Evolutionary conservation across 2,888 invertebrate species (phyloP), one percentile per base, ranked within the genome.

Genomic region (Bugulina stolonifera): DNA sequence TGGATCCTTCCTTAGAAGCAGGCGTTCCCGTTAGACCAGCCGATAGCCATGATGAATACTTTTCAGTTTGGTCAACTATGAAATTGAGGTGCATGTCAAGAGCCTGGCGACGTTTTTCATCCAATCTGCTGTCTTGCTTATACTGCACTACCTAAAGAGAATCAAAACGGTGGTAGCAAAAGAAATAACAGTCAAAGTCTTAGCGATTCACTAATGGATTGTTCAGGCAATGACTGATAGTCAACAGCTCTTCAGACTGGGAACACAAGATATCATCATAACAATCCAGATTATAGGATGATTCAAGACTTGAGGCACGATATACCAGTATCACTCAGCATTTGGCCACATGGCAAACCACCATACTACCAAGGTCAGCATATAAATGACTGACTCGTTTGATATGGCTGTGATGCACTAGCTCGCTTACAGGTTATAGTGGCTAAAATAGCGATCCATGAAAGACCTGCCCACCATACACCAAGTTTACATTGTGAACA

Each of bases 11-110:
- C 10, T 5, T 5, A 43, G 43, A 43, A 18, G 5, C 18, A 10
- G 5, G 5, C 73, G 75, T 76, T 54, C 74, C 73, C 23, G 77
- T 75, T 25, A 85, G 76, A 5, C 84, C 82, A 74, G 84, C 81
- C 18, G 84, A 81, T 70, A 85, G 73, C 83, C 84, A 84, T 18
- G 81, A 77, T 52, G 95, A 95, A 87, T 95, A 97, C 82, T 94
- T 94, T 85, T 99, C 98, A 0, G 98, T 97, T 86, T 95, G 94
- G 85, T 96, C 97, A 73, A 99, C 97, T 81, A 99, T 95, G 84
- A 96, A 96, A 85, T 93, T 93, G 74, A 99, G 88, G 86, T 98
- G 98, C 81, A 95, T 91, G 87, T 98, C 97, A 73, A 98, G 87
- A 0, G 95, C 96, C 81, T 92, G 91, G 83, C 96, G 94, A 74